Conservation (phyloP, 2,888 invertebrate species). For the Cantharis nigra region DNA sequence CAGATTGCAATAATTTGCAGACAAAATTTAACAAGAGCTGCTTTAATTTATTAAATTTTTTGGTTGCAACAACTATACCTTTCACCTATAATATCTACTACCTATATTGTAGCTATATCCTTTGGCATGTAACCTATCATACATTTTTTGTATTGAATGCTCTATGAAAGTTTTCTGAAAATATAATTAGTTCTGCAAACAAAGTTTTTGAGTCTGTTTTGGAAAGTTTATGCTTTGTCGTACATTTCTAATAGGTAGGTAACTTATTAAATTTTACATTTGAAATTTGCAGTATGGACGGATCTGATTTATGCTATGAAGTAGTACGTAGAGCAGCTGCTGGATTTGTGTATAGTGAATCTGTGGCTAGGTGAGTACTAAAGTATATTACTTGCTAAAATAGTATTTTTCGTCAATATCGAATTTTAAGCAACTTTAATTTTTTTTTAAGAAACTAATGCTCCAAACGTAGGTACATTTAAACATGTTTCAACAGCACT, state of each 20-base stretch:
- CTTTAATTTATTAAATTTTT: too few relatives aligned
- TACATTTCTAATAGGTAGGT: not conserved
- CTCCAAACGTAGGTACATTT: not conserved
- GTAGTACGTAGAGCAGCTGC: constrained; percentile 93
- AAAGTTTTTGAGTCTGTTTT: not conserved
- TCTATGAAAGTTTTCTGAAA: not conserved
- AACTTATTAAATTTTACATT: not conserved
- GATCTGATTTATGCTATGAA: constrained; percentile 97
- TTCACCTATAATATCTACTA: too few relatives aligned
- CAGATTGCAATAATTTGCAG: too few relatives aligned
- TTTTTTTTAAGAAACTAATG: not conserved
- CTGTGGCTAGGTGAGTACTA: constrained; percentile 88
- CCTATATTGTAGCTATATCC: too few relatives aligned
- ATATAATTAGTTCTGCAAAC: not conserved
- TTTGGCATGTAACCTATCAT: too few relatives aligned
- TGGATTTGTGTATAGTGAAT: constrained; percentile 99
- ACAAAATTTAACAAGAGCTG: too few relatives aligned
- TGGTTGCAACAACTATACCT: too few relatives aligned
- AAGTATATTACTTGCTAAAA: not conserved
- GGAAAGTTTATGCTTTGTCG: not conserved
- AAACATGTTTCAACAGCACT: too few relatives aligned
- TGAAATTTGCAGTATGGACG: constrained; percentile 84
- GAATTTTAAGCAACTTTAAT: not conserved
- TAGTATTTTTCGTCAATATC: not conserved
- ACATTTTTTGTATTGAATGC: not conserved